A percentile compares a stretch with the other conserved stretches of the same genome.
phyloP scores from a whole-genome alignment of 1,140 invertebrate species.

The Physella acuta region DNA sequence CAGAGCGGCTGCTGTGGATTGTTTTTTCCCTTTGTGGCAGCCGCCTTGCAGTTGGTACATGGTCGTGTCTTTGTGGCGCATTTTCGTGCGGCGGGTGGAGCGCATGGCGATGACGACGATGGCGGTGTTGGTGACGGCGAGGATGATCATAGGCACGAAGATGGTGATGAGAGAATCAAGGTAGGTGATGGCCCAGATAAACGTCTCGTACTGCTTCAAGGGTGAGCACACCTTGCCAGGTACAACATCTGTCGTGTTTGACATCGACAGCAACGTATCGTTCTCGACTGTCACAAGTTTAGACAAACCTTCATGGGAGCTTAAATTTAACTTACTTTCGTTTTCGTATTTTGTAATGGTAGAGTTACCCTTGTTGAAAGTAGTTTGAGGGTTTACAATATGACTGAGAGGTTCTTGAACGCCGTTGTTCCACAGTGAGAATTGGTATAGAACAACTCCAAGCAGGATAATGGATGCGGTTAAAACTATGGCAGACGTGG shows the following conservation, averaged over 20 bases:
- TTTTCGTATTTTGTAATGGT: too few species aligned
- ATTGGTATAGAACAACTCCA: constrained; percentile 13
- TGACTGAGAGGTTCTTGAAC: neutral
- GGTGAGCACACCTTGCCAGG: neutral
- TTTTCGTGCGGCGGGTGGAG: neutral
- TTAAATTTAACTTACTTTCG: too few species aligned
- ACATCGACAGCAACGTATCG: neutral
- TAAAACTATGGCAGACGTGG: constrained; percentile 6
- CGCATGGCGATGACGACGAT: constrained; percentile 4
- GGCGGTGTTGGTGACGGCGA: neutral
- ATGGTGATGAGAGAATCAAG: constrained; percentile 9
- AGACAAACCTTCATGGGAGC: neutral
- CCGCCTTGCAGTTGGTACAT: constrained; percentile 62
- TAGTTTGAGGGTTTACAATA: neutral
- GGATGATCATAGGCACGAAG: neutral
- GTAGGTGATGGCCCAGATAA: constrained; percentile 60
- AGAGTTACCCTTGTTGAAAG: neutral
- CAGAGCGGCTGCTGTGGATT: constrained; percentile 43
- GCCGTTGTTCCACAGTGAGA: constrained; percentile 23
- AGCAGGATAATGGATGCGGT: neutral
- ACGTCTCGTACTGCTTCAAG: neutral
- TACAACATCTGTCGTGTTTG: neutral
- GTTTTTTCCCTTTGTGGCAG: neutral
- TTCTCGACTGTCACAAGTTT: neutral
- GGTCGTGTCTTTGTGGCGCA: neutral